Evolutionary conservation across 2,797 vertebrate genomes (phyloP).

Genomic region (Acomys russatus): DNA sequence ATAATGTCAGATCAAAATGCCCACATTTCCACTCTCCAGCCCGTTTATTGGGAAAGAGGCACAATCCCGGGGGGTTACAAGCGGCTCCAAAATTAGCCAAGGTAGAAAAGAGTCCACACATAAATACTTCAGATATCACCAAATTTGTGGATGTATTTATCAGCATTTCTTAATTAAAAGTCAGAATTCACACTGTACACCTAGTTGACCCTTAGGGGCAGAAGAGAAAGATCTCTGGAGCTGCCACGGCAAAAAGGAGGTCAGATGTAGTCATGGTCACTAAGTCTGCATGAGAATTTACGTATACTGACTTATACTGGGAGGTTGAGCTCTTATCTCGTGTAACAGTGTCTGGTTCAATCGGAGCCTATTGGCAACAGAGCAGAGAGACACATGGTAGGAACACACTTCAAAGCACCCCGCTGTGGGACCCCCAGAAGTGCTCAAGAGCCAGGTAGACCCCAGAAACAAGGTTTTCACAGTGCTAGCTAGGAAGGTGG

Average conservation of each 20-base stretch:
- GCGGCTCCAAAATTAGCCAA: constrained; percentile 64
- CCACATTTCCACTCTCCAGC: constrained; percentile 78
- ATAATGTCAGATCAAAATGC: constrained; percentile 86
- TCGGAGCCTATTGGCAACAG: background rate
- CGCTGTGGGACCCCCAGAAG: background rate
- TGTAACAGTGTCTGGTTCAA: background rate
- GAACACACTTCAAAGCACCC: background rate
- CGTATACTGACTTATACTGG: background rate
- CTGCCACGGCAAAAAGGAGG: background rate
- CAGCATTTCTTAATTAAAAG: constrained; percentile 72
- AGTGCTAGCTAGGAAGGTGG: background rate
- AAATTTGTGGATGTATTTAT: constrained; percentile 61
- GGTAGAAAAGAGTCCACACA: constrained; percentile 55
- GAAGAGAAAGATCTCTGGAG: background rate
- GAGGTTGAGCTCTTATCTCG: background rate
- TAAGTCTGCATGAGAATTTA: background rate
- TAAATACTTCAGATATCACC: background rate
- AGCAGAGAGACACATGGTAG: background rate
- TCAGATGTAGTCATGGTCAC: background rate
- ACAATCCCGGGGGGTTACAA: constrained; percentile 62
- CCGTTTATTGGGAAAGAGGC: constrained; percentile 62
- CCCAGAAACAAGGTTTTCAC: background rate
- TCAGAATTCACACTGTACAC: constrained; percentile 67
- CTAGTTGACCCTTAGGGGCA: constrained; percentile 38
- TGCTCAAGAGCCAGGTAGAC: background rate